Evolutionary conservation across 2,113 vertebrate genomes (phyloP), one percentile per base, ranked within the genome.

Genomic region (Callorhinus ursinus): DNA sequence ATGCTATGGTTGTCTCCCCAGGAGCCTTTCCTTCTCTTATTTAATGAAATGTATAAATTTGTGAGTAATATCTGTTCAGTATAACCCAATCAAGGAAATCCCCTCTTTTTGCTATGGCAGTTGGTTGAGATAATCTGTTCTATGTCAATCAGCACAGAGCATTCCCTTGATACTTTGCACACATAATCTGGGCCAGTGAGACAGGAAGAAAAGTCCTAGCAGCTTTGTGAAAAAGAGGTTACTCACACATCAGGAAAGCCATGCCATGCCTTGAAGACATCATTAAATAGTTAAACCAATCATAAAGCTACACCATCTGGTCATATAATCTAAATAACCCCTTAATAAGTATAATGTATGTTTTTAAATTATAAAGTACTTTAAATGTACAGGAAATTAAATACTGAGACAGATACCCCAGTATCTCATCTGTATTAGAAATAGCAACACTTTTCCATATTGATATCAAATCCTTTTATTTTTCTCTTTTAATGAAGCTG

Each of bases 371-470:
- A 33, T 63, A 8, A 81, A 42, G 36, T 82, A 33, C 72, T 95
- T 81, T 31, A 90, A 85, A 83, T 76, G 10, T 63, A 84, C 4
- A 79, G 10, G 36, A 63, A 81, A 39, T 4, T 7, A 65, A 55
- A 84, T 49, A 31, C 1, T 26, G 57, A 9, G 18, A 63, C 12
- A 96, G 49, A 71, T 63, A 71, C 13, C 4, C 33, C 69, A 88
- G 49, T 24, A 46, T 10, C 22, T 96, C 28, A 92, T 18, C 81
- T 86, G 82, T n/a, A 82, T n/a, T 67, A 86, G 46, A 83, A 83
- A 88, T 49, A 18, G 46, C 28, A 59, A 71, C 1, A 59, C 13
- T 76, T 96, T 46, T 65, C 12, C 88, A 33, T 36, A 28, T 57
- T 36, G 19, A 33, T 28, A 76, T 24, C 16, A n/a, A 39, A 59